A percentile compares a stretch with the other conserved stretches of the same genome.
phyloP scores from a whole-genome alignment of 1,140 invertebrate species.

The Halictus rubicundus region DNA sequence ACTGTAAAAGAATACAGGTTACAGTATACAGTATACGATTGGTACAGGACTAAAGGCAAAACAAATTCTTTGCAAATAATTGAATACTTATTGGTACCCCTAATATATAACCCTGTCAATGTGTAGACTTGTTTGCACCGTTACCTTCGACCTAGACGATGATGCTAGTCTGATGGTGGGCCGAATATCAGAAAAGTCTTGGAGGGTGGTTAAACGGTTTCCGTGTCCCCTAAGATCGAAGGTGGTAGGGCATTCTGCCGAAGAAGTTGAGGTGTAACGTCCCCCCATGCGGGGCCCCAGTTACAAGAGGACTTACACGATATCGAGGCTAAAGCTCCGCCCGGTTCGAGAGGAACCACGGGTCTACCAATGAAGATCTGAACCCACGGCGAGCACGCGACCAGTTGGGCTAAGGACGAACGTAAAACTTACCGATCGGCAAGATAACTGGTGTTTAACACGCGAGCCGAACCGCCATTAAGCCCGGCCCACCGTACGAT shows the following conservation, averaged over 20 bases:
- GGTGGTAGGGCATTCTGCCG: background rate
- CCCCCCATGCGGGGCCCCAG: background rate
- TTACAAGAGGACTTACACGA: slow-evolving; percentile 35
- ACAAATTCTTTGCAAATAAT: no score
- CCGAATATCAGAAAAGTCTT: no score
- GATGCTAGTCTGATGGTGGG: no score
- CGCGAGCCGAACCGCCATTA: slow-evolving; percentile 71
- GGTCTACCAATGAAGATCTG: slow-evolving; percentile 69
- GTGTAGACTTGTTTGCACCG: no score
- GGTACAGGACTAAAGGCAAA: no score
- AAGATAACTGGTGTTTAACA: slow-evolving; percentile 75
- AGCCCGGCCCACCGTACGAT: slow-evolving; percentile 61
- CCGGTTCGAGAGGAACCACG: slow-evolving; percentile 50
- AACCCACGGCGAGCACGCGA: slow-evolving; percentile 68
- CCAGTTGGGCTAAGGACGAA: slow-evolving; percentile 70
- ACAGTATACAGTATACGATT: no score
- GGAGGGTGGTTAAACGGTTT: no score
- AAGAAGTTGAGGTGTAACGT: slow-evolving; percentile 7
- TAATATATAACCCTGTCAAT: no score
- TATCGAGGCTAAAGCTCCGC: slow-evolving; percentile 60
- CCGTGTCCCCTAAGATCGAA: no score
- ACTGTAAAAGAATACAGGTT: no score
- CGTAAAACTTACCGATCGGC: slow-evolving; percentile 74
- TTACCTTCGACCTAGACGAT: no score
- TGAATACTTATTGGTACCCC: no score